A percentile compares a stretch with the other conserved stretches of the same genome.
These are phyloP conservation scores for Anoplophora glabripennis DNA, from an alignment of 1,140 invertebrate genomes.

Conservation along the genomic window DNA sequence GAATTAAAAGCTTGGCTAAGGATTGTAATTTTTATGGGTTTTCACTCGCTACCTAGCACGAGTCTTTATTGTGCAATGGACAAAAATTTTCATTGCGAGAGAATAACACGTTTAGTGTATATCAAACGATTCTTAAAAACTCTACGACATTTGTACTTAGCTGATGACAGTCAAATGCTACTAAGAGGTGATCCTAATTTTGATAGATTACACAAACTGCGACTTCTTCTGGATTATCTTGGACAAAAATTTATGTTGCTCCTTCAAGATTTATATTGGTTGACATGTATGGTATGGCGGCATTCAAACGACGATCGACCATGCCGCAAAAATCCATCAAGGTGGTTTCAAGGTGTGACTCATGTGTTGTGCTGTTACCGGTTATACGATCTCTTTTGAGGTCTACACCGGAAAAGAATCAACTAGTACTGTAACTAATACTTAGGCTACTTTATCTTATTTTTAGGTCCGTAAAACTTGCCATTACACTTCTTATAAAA, in stretches of 20 bases:
- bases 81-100: constrained; percentile 42
- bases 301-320: constrained; percentile 40
- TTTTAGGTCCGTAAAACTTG: too few relatives aligned
- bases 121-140: constrained; percentile 47
- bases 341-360: constrained; percentile 42
- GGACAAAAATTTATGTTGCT: constrained; percentile 31
- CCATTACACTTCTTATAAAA: too few relatives aligned
- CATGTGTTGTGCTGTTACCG: constrained; percentile 15
- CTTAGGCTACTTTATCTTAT: too few relatives aligned
- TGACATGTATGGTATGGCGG: constrained; percentile 46
- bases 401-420: constrained; percentile 9
- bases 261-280: constrained; percentile 38
- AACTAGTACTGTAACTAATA: too few relatives aligned
- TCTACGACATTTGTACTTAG: constrained; percentile 42
- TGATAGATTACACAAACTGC: constrained; percentile 47
- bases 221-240: constrained; percentile 36
- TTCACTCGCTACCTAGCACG: constrained; percentile 10
- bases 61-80: constrained; percentile 45
- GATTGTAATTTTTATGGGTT: constrained; percentile 18
- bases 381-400: neutral
- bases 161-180: constrained; percentile 41
- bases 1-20: constrained; percentile 16
- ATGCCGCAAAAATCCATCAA: constrained; percentile 44
- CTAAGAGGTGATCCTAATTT: constrained; percentile 33
- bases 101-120: constrained; percentile 45